Percentiles rank a stretch among this genome's conserved stretches.
phyloP scores from a whole-genome alignment of 2,113 vertebrate genomes.

The Perccottus glenii region DNA sequence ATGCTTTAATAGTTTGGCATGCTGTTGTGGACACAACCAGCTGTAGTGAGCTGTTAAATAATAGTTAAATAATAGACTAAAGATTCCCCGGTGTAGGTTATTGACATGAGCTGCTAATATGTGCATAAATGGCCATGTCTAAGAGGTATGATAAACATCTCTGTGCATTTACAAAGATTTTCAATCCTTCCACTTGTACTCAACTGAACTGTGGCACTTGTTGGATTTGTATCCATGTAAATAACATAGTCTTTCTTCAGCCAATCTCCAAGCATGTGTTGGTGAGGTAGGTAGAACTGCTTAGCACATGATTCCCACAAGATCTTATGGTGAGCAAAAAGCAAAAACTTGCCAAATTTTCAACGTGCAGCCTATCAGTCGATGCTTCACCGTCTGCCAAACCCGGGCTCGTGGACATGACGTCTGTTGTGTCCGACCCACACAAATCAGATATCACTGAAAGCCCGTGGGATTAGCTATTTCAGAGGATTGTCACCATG shows the following conservation, averaged over 20 bases:
- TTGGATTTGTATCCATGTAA: background rate
- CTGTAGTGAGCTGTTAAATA: too few species aligned
- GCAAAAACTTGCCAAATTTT: conserved; percentile 7
- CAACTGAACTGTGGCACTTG: background rate
- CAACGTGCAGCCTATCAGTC: conserved; percentile 3
- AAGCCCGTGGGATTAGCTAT: conserved; percentile 50
- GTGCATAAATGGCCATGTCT: too few species aligned
- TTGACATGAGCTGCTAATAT: background rate
- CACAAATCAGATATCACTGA: conserved; percentile 32
- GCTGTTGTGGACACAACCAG: too few species aligned
- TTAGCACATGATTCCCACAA: conserved; percentile 7
- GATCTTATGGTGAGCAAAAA: background rate
- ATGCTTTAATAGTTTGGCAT: too few species aligned
- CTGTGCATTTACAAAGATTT: too few species aligned
- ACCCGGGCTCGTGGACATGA: conserved; percentile 11
- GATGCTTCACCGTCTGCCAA: conserved; percentile 16
- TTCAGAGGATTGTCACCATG: conserved; percentile 41
- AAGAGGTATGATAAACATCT: too few species aligned
- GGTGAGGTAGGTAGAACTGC: conserved; percentile 4
- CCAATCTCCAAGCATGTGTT: background rate
- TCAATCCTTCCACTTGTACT: too few species aligned
- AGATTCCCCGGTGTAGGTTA: background rate
- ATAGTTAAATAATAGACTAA: background rate
- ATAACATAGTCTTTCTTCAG: background rate
- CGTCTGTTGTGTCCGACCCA: conserved; percentile 7